Conservation (phyloP, 2,113 vertebrate species). For the Sinocyclocheilus anophthalmus region DNA sequence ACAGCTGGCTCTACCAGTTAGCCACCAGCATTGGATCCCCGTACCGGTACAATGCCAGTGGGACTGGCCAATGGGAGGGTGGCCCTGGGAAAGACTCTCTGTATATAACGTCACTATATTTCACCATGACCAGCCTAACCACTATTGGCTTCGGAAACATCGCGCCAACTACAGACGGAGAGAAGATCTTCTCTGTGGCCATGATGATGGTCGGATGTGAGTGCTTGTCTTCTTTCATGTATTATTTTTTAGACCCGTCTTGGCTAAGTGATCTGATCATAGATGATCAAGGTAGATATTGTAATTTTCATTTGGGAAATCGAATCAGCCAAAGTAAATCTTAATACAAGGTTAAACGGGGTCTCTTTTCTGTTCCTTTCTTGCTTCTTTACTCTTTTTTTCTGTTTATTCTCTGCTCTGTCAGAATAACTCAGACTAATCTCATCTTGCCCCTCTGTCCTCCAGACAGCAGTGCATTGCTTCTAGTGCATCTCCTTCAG, state of each 20-base stretch:
- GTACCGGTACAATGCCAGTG: slow-evolving; percentile 90
- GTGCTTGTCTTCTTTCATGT: slow-evolving; percentile 65
- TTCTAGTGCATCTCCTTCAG: slow-evolving; percentile 3
- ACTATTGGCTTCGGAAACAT: slow-evolving; percentile 99
- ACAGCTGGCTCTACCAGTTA: slow-evolving; percentile 97
- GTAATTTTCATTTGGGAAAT: neutral
- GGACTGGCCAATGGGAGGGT: slow-evolving; percentile 92
- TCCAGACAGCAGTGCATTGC: slow-evolving; percentile 32
- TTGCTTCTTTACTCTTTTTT: neutral
- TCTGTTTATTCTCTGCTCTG: slow-evolving; percentile 16
- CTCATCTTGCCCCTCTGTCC: neutral
- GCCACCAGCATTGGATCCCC: slow-evolving; percentile 92
- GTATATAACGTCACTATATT: slow-evolving; percentile 97
- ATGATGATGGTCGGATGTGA: slow-evolving; percentile 99
- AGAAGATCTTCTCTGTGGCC: slow-evolving; percentile 98
- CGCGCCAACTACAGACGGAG: slow-evolving; percentile 92
- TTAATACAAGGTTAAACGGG: neutral
- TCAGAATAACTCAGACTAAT: slow-evolving; percentile 14
- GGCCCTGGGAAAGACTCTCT: slow-evolving; percentile 95
- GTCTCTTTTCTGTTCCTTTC: slow-evolving; percentile 28
- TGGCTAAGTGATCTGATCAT: neutral
- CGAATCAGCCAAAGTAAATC: neutral
- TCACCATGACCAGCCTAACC: slow-evolving; percentile 99
- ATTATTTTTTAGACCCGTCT: neutral
- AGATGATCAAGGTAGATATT: neutral